Percentiles rank a stretch among this genome's conserved stretches.
Conservation (phyloP, 2,113 vertebrate genomes). For the Eira barbara region DNA sequence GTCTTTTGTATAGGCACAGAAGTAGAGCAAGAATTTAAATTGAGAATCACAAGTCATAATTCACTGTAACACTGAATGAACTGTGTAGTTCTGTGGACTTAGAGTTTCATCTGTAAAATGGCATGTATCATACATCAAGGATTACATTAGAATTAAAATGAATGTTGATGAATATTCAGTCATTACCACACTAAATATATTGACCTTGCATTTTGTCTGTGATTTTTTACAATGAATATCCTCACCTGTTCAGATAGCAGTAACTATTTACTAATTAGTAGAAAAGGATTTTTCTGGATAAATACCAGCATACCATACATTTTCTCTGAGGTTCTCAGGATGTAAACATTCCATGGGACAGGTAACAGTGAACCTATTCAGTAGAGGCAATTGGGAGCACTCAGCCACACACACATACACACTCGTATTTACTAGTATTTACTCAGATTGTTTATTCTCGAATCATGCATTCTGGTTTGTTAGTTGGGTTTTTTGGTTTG, state of each 20-base stretch:
- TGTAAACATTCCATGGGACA: neutral
- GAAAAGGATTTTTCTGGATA: neutral
- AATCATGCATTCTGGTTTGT: neutral
- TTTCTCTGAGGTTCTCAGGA: neutral
- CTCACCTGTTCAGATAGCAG: neutral
- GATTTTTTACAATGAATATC: neutral
- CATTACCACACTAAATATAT: neutral
- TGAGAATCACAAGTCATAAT: neutral
- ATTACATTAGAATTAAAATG: neutral
- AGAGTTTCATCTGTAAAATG: neutral
- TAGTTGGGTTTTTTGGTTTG: neutral
- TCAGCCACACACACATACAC: neutral
- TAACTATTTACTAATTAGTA: neutral
- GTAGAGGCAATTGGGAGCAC: neutral
- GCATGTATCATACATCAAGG: neutral
- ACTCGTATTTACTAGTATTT: neutral
- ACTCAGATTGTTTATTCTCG: neutral
- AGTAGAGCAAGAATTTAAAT: neutral
- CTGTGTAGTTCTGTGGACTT: neutral
- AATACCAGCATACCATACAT: neutral
- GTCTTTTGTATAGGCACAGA: neutral
- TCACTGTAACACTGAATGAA: neutral
- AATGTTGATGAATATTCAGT: neutral
- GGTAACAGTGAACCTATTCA: neutral
- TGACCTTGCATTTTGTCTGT: neutral